A percentile compares a stretch with the other conserved stretches of the same genome.
These are phyloP conservation scores for Agelastica alni DNA, from an alignment of 2,888 invertebrate species.

Conservation along the genomic window DNA sequence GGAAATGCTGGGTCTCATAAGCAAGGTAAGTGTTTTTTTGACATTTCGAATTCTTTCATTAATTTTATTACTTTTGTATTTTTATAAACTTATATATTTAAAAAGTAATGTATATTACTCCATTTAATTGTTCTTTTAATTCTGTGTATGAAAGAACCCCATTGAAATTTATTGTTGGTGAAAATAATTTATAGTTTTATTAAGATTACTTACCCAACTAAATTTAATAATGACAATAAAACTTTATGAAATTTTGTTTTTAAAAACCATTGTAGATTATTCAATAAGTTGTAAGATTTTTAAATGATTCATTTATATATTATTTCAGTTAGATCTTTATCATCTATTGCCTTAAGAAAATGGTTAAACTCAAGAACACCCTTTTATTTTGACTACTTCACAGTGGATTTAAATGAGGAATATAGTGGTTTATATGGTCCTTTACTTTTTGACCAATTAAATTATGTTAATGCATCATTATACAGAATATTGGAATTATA, in stretches of 20 bases:
- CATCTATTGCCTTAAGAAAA: conserved; percentile 88
- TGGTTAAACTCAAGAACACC: conserved; percentile 68
- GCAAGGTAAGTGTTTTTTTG: conserved; percentile 65
- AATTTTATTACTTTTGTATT: background rate
- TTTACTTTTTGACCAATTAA: conserved; percentile 75
- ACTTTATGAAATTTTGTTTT: too few species aligned
- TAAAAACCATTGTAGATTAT: too few species aligned
- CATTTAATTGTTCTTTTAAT: background rate
- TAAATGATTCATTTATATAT: too few species aligned
- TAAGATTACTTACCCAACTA: too few species aligned
- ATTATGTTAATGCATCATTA: conserved; percentile 73
- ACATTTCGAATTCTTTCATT: background rate
- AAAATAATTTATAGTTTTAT: too few species aligned
- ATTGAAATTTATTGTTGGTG: too few species aligned
- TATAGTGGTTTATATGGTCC: conserved; percentile 86
- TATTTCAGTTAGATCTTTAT: conserved; percentile 80
- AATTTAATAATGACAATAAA: too few species aligned
- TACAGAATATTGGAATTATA: conserved; percentile 77
- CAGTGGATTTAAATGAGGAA: conserved; percentile 89
- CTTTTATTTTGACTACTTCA: conserved; percentile 90
- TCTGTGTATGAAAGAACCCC: too few species aligned
- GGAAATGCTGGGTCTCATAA: conserved; percentile 94
- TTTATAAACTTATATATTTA: background rate
- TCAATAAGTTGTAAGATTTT: too few species aligned
- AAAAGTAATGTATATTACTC: background rate